Base-by-base conservation (phyloP, 2,113 vertebrate genomes). In the Tachysurus fulvidraco region DNA sequence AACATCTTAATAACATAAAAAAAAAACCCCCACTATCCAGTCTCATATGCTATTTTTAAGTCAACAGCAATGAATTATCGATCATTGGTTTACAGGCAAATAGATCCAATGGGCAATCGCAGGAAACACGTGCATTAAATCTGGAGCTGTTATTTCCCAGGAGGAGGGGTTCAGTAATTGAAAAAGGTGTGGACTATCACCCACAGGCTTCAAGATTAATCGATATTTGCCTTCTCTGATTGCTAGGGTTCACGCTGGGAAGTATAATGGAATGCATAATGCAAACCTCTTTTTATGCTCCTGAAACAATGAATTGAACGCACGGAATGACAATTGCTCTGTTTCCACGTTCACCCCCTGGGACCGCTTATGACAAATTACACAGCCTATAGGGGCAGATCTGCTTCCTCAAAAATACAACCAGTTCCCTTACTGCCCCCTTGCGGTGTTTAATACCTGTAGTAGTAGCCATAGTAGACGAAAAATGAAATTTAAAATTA, bases 321-420 rank as follows among this genome's bases (percentile, higher is more conserved):
- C 71, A 81, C 23, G 50, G 36, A 57, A 85, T 67, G 62, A 77
- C 11, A 83, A 76, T 50, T 81, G 14, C 25, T 71, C 13, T 19
- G 62, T 44, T 59, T 57, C 64, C 21, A 46, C 55, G 17, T 50
- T 57, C 17, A 17, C n/a, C 50, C 14, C 46, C 5, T 21, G n/a
- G 71, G 59, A 64, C 60, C 52, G 23, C 17, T 71, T 88, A 79
- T 84, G 83, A 86, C 67, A 88, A 88, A 88, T 86, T 80, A 79
- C n/a, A 36, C 77, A 60, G 78, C 55, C 30, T 57, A 59, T 41
- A 76, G 11, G 30, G 54, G n/a, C 25, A 79, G n/a, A 79, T 28
- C 28, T 79, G 17, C 54, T 78, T 36, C 17, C n/a, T 77, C 16
- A 80, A 57, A 80, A 80, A 81, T 81, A 23, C 55, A 41, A 59